Evolutionary conservation across 2,797 vertebrate genomes (phyloP).

Genomic region (Paratrypauchen microcephalus): DNA sequence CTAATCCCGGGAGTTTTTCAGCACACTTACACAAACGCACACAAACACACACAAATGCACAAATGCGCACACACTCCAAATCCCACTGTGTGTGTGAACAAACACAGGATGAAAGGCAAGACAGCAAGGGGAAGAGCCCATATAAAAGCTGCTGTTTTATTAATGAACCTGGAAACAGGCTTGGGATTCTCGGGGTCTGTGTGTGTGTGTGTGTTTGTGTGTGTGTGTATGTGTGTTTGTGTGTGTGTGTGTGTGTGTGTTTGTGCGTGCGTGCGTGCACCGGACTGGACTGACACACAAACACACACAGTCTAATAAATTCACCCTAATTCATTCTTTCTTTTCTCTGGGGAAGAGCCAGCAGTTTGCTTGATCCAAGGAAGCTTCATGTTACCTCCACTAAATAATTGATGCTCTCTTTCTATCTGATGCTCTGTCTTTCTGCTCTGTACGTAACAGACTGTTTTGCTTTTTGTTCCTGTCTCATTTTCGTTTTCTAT

Average conservation of each 20-base stretch:
- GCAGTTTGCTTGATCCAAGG: constrained; percentile 98
- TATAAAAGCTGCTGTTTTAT: constrained; percentile 83
- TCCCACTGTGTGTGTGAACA: constrained; percentile 78
- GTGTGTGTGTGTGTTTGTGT: constrained; percentile 49
- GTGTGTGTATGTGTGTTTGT: constrained; percentile 49
- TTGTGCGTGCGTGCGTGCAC: too few species aligned
- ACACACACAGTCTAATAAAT: constrained; percentile 85
- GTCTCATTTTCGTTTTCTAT: constrained; percentile 3
- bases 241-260: constrained; percentile 49
- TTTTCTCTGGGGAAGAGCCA: constrained; percentile 93
- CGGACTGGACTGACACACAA: constrained; percentile 38
- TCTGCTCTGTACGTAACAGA: constrained; percentile 61
- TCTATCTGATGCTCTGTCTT: constrained; percentile 62
- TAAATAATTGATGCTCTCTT: constrained; percentile 97
- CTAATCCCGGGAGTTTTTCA: constrained; percentile 72
- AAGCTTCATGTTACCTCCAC: constrained; percentile 97
- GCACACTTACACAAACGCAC: constrained; percentile 29
- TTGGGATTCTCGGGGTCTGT: constrained; percentile 68
- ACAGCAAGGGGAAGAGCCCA: constrained; percentile 77
- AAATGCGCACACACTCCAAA: constrained; percentile 46
- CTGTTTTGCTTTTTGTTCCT: constrained; percentile 43
- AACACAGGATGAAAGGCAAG: constrained; percentile 79
- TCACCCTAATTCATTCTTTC: constrained; percentile 99
- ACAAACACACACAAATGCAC: constrained; percentile 22
- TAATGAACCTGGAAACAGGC: constrained; percentile 80